Evolutionary conservation across 2,797 vertebrate genomes (phyloP), one percentile per base, ranked within the genome.

Genomic region (Galago senegalensis): DNA sequence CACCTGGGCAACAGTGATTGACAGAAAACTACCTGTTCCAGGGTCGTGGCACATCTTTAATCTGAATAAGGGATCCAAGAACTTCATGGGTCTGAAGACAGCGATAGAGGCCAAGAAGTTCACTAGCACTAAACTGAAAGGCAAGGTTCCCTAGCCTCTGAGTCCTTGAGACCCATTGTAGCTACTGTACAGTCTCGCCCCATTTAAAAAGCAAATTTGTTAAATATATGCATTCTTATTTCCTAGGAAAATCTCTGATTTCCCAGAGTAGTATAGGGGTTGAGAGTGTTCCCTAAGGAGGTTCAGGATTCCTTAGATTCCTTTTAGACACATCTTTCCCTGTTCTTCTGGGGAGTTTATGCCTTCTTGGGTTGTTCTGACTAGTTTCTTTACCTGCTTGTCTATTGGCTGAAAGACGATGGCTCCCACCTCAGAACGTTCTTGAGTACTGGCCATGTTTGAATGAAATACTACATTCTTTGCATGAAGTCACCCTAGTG

Each of bases 121-220:
- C 1, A 17, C 18, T 49, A 79, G 12, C 6, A 3, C 18, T 75
- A 25, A 76, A 3, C 16, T 16, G 12, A 37, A 61, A 29, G 17
- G 3, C 9, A 21, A 91, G 23, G 11, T 31, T 70, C 20, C 11
- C 8, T 16, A 20, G 12, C 18, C 46, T 94, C 31, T 4, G 25
- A 20, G 31, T 73, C n/a, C 6, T 56, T 27, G 31, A 18, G 3
- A 5, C 3, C 14, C 49, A 16, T 17, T 53, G 14, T 53, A 82
- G 9, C 17, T 40, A 77, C 27, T 12, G 2, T n/a, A 1, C 8
- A 81, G 80, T 60, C 89, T 4, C 10, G 73, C 4, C 2, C 10
- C 27, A 88, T 94, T 58, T 93, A 75, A 91, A 80, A 70, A 82
- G 20, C 14, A 67, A 69, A 3, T 69, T 92, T 58, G 29, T 75